Percentiles rank a stretch among this genome's conserved stretches.
Evolutionary conservation across 2,888 invertebrate species (phyloP).

Genomic region (Keiferia lycopersicella): DNA sequence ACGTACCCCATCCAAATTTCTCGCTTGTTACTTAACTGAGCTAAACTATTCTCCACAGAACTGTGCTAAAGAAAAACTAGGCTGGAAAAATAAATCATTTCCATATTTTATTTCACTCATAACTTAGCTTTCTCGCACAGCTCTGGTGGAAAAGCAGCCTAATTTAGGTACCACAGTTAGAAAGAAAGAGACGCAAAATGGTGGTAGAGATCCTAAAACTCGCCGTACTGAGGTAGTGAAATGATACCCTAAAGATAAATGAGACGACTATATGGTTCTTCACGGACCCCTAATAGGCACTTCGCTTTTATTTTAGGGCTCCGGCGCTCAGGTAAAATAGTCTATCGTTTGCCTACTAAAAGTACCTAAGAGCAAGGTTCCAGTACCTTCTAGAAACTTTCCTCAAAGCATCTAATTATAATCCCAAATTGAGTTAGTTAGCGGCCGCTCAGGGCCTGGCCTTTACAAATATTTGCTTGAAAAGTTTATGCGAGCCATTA

Average conservation of each 20-base stretch:
- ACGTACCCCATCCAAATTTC: no score
- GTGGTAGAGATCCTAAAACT: neutral
- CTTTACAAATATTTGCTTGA: neutral
- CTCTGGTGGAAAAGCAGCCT: neutral
- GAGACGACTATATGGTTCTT: conserved; percentile 3
- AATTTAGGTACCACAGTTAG: no score
- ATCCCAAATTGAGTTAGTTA: neutral
- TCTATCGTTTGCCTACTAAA: neutral
- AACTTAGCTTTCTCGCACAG: no score
- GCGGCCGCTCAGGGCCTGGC: neutral
- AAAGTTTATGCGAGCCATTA: neutral
- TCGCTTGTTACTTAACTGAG: no score
- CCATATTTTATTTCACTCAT: no score
- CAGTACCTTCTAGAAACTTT: neutral
- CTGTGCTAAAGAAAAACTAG: no score
- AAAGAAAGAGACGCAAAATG: neutral
- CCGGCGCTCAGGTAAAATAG: neutral
- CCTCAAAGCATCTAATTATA: neutral
- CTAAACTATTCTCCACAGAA: no score
- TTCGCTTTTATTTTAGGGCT: conserved; percentile 7
- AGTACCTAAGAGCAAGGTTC: no score
- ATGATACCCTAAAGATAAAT: conserved; percentile 4
- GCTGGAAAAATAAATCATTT: no score
- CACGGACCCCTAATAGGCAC: conserved; percentile 12
- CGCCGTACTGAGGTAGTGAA: conserved; percentile 6